Evolutionary conservation across 1,140 invertebrate genomes (phyloP).

Genomic region (Ostrea edulis): DNA sequence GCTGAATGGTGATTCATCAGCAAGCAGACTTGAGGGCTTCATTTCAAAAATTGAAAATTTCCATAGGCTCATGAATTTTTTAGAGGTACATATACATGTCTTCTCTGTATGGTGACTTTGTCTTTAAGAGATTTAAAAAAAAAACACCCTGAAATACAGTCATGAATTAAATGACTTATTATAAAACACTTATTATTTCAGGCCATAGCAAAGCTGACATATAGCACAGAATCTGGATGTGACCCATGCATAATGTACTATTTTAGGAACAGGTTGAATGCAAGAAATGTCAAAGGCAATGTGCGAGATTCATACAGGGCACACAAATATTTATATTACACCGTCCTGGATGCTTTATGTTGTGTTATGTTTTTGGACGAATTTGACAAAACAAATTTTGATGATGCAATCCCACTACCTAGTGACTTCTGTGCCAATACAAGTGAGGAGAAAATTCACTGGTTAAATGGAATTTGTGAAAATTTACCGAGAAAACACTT

Average conservation of each 20-base stretch:
- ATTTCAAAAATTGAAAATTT: slow-evolving; percentile 61
- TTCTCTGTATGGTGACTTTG: background rate
- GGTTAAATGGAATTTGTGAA: slow-evolving; percentile 46
- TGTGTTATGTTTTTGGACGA: slow-evolving; percentile 33
- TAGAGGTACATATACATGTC: slow-evolving; percentile 56
- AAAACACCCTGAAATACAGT: background rate
- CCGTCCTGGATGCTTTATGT: slow-evolving; percentile 47
- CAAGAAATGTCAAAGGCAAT: slow-evolving; percentile 54
- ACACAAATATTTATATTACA: slow-evolving; percentile 51
- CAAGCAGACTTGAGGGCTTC: slow-evolving; percentile 47
- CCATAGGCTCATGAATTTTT: slow-evolving; percentile 58
- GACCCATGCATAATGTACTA: slow-evolving; percentile 53
- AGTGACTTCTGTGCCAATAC: background rate
- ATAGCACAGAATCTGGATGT: slow-evolving; percentile 25
- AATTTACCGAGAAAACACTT: slow-evolving; percentile 33
- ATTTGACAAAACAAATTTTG: background rate
- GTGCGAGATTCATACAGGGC: slow-evolving; percentile 52
- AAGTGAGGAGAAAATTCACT: slow-evolving; percentile 45
- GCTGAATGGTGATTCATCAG: slow-evolving; percentile 41
- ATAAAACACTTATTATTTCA: slow-evolving; percentile 29
- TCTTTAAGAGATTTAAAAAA: slow-evolving; percentile 19
- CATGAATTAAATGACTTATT: too few species aligned
- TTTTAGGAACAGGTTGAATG: slow-evolving; percentile 52
- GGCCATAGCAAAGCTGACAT: slow-evolving; percentile 53
- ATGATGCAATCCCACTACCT: slow-evolving; percentile 18